These are phyloP conservation scores for Montipora sp. DNA, from an alignment of 64 coral and sea anemone species.

Conservation along the genomic window DNA sequence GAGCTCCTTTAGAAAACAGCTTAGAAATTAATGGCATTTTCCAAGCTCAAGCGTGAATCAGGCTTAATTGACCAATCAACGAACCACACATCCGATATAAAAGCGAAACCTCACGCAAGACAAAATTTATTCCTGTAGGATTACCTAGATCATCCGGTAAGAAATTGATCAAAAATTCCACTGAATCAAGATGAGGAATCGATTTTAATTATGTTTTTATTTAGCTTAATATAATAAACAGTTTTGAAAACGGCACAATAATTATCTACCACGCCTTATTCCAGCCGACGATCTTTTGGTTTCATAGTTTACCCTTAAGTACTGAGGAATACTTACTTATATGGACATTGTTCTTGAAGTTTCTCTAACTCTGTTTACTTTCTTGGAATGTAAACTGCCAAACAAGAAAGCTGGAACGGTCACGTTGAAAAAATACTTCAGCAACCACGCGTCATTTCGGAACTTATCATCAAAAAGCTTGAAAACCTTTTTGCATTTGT, in stretches of 20 bases:
- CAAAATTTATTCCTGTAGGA: neutral
- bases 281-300: no score
- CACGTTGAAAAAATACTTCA: neutral
- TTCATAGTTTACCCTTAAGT: no score
- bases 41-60: neutral
- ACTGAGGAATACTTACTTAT: neutral
- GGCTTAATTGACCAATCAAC: neutral
- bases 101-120: neutral
- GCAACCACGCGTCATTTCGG: no score
- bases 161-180: neutral
- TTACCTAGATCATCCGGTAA: neutral
- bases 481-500: no score
- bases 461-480: neutral
- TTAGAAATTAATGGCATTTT: neutral
- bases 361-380: neutral
- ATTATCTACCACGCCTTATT: no score
- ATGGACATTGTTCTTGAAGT: neutral
- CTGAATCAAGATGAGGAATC: neutral
- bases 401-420: neutral
- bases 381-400: neutral
- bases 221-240: no score
- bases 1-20: neutral
- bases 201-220: neutral
- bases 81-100: conserved; percentile 13
- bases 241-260: no score